These are phyloP conservation scores for Lycaena phlaeas DNA, from an alignment of 2,888 invertebrate genomes.

Conservation along the genomic window DNA sequence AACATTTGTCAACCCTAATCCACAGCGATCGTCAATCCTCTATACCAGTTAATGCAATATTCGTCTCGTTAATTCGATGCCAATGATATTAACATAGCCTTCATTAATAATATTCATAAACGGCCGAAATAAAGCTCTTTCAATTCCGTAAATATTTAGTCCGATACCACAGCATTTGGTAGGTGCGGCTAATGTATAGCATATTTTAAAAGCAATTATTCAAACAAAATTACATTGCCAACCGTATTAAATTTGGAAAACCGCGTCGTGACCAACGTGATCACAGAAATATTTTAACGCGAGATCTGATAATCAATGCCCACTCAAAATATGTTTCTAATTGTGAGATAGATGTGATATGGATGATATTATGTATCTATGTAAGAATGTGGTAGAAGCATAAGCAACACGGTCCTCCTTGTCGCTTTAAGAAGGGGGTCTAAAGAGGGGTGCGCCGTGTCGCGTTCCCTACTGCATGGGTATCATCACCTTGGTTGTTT, in stretches of 20 bases:
- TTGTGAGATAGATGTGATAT: too few species aligned
- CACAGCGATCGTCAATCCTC: too few species aligned
- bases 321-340: conserved; percentile 1
- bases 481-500: too few species aligned
- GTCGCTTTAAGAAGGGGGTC: too few species aligned
- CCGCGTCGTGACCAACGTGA: conserved; percentile 7
- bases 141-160: not conserved
- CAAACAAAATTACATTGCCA: conserved; percentile 11
- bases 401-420: too few species aligned
- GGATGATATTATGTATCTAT: too few species aligned
- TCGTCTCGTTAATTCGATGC: not conserved
- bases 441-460: too few species aligned
- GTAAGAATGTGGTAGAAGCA: too few species aligned
- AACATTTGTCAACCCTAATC: too few species aligned
- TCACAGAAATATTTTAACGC: conserved; percentile 7
- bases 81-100: not conserved
- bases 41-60: too few species aligned
- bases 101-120: not conserved
- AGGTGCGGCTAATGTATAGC: conserved; percentile 5
- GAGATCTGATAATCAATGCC: conserved; percentile 1
- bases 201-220: conserved; percentile 10
- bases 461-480: too few species aligned
- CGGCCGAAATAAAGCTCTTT: not conserved
- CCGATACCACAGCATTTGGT: not conserved
- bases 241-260: conserved; percentile 10